A percentile compares a stretch with the other conserved stretches of the same genome.
These are phyloP conservation scores for Tetanocera ferruginea DNA, from an alignment of 2,888 invertebrate species.

Conservation along the genomic window DNA sequence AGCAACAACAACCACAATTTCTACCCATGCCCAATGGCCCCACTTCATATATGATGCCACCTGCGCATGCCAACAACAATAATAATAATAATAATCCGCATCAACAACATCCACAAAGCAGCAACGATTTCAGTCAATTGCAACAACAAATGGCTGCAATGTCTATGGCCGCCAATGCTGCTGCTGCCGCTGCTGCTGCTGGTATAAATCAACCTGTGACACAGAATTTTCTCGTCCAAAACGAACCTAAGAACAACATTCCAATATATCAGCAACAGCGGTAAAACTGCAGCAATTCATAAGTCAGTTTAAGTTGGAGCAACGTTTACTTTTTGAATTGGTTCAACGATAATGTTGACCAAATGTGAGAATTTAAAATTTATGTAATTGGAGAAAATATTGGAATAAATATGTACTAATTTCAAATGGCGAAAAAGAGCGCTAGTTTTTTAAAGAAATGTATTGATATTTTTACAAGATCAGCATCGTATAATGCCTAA, in stretches of 20 bases:
- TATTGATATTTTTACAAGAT: neutral
- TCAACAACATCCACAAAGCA: constrained; percentile 15
- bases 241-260: constrained; percentile 68
- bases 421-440: neutral
- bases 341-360: neutral
- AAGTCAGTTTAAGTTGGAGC: neutral
- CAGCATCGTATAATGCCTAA: neutral
- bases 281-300: constrained; percentile 56
- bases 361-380: neutral
- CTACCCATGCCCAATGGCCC: constrained; percentile 39
- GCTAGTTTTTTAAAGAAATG: neutral
- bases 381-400: neutral
- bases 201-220: constrained; percentile 55
- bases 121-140: constrained; percentile 54
- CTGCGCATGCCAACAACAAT: constrained; percentile 10
- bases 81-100: constrained; percentile 12
- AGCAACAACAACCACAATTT: constrained; percentile 37
- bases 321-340: neutral
- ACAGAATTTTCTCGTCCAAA: constrained; percentile 64
- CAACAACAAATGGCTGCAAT: constrained; percentile 64
- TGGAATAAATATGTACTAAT: neutral
- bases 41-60: constrained; percentile 32
- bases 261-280: constrained; percentile 70
- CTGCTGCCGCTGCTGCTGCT: constrained; percentile 35
- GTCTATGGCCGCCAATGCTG: constrained; percentile 53